phyloP scores from a whole-genome alignment of 1,140 invertebrate genomes.

The Ceratosolen solmsi region DNA sequence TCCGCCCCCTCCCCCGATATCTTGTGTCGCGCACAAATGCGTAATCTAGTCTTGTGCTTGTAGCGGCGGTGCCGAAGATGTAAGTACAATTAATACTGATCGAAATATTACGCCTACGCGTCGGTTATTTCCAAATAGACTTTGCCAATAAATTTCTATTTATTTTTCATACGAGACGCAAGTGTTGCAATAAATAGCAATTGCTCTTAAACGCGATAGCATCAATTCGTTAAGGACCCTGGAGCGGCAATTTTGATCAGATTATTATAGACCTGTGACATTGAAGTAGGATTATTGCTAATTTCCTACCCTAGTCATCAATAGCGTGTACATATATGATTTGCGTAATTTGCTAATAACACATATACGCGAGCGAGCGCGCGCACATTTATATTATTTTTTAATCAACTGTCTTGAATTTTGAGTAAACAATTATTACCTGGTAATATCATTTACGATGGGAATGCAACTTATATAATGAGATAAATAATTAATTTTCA shows the following conservation, averaged over 20 bases:
- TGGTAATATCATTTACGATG: too few relatives aligned
- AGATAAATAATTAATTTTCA: too few relatives aligned
- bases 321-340: neutral
- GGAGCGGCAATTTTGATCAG: conserved; percentile 1
- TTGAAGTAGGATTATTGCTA: neutral
- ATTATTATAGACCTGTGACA: neutral
- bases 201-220: neutral
- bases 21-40: neutral
- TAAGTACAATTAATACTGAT: conserved; percentile 13
- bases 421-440: too few relatives aligned
- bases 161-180: conserved; percentile 40
- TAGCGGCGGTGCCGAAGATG: neutral
- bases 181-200: neutral
- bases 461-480: too few relatives aligned
- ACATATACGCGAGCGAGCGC: too few relatives aligned
- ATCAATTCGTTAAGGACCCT: neutral
- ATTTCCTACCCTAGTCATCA: neutral
- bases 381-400: too few relatives aligned
- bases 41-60: neutral
- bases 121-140: conserved; percentile 17
- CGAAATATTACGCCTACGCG: too few relatives aligned
- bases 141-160: conserved; percentile 36
- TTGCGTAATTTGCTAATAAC: too few relatives aligned
- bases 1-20: neutral
- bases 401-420: too few relatives aligned